These are phyloP conservation scores for Venustaconcha ellipsiformis DNA, from an alignment of 1,140 invertebrate species.

Conservation along the genomic window DNA sequence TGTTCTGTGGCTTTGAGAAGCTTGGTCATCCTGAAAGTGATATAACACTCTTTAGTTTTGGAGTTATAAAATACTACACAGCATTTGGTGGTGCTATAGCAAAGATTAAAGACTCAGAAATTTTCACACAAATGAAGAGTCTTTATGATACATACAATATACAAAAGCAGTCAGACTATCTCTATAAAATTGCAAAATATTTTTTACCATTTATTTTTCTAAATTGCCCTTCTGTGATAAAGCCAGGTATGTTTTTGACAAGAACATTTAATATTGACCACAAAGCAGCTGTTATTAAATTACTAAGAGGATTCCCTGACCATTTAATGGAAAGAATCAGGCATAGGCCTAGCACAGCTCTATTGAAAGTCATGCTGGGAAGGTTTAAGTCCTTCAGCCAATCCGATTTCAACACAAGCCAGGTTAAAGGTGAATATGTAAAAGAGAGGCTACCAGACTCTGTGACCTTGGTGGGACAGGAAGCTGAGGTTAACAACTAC, in stretches of 20 bases:
- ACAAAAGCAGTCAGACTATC: constrained; percentile 55
- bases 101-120: constrained; percentile 56
- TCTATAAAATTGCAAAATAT: constrained; percentile 65
- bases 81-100: constrained; percentile 66
- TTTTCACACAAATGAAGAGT: constrained; percentile 58
- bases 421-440: constrained; percentile 64
- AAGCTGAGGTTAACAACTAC: constrained; percentile 59
- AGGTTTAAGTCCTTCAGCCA: constrained; percentile 49
- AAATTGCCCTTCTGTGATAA: constrained; percentile 52
- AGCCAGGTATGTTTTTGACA: constrained; percentile 44
- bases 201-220: constrained; percentile 52
- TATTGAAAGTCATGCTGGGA: constrained; percentile 56
- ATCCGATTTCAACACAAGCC: constrained; percentile 38
- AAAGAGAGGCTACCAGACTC: constrained; percentile 48
- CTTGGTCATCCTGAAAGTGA: constrained; percentile 64
- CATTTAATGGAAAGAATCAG: constrained; percentile 57
- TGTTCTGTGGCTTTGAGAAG: constrained; percentile 64
- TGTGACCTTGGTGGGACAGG: constrained; percentile 59
- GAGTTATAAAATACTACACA: constrained; percentile 67
- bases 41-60: constrained; percentile 68
- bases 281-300: constrained; percentile 49
- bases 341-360: constrained; percentile 60
- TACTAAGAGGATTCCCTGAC: constrained; percentile 65
- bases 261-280: constrained; percentile 56
- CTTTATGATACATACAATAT: constrained; percentile 48